Evolutionary conservation across 2,888 invertebrate species (phyloP).

Genomic region (Gerris lacustris): DNA sequence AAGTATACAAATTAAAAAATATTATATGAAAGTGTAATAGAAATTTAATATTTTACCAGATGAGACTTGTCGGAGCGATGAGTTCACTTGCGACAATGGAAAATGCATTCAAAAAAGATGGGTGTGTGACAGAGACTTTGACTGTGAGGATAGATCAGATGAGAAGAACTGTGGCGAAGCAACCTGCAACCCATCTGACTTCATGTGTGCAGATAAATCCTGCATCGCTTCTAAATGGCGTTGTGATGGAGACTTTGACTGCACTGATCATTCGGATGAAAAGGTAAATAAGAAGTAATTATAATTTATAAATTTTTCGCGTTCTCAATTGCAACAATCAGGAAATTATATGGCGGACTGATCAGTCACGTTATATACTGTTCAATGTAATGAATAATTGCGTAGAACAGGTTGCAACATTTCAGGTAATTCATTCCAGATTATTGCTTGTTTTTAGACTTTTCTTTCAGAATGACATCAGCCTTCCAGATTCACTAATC

Average conservation of each 20-base stretch:
- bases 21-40: too few relatives aligned
- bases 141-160: conserved; percentile 75
- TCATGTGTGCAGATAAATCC: conserved; percentile 58
- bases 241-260: conserved; percentile 81
- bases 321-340: not conserved
- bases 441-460: too few relatives aligned
- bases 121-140: conserved; percentile 77
- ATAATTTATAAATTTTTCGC: not conserved
- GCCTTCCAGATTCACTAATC: too few relatives aligned
- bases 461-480: too few relatives aligned
- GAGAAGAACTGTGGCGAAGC: conserved; percentile 61
- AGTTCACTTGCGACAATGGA: conserved; percentile 83
- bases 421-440: too few relatives aligned
- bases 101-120: conserved; percentile 76
- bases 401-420: too few relatives aligned
- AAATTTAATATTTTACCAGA: conserved; percentile 42
- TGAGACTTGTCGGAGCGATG: conserved; percentile 80
- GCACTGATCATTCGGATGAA: conserved; percentile 73
- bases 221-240: conserved; percentile 71
- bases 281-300: conserved; percentile 38
- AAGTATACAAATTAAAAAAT: too few relatives aligned
- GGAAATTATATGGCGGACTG: too few relatives aligned
- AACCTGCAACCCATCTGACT: conserved; percentile 59
- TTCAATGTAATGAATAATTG: too few relatives aligned
- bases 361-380: too few relatives aligned